These are phyloP conservation scores for Oreamnos americanus DNA, from an alignment of 2,113 vertebrate genomes.

Conservation along the genomic window DNA sequence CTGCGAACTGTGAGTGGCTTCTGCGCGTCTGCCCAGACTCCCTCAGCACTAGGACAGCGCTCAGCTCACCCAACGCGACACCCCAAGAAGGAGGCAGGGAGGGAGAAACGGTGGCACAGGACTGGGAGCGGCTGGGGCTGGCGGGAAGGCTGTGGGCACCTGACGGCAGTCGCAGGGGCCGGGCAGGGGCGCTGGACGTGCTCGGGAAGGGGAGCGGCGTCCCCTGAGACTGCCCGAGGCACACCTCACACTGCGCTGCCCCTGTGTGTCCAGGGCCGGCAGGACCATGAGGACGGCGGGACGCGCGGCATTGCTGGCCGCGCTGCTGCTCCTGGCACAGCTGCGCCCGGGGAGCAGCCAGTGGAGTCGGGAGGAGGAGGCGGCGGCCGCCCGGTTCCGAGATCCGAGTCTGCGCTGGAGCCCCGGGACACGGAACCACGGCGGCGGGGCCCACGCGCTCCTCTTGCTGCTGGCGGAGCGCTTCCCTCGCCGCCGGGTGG, in stretches of 20 bases:
- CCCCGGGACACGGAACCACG: slow-evolving; percentile 52
- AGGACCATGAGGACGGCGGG: slow-evolving; percentile 60
- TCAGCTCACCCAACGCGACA: not conserved
- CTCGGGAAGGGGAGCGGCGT: not conserved
- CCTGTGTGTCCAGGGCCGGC: slow-evolving; percentile 52
- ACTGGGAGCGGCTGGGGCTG: not conserved
- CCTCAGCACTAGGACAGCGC: not conserved
- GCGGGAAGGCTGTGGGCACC: not conserved
- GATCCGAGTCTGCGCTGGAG: slow-evolving; percentile 69
- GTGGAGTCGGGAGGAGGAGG: not conserved
- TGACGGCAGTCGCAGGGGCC: not conserved
- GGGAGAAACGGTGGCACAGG: not conserved
- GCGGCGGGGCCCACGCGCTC: slow-evolving; percentile 57
- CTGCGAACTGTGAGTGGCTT: slow-evolving; percentile 59
- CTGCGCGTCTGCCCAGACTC: not conserved
- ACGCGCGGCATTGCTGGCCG: slow-evolving; percentile 32
- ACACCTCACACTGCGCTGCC: slow-evolving; percentile 43
- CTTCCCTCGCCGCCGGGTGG: slow-evolving; percentile 39
- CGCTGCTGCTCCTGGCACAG: slow-evolving; percentile 57
- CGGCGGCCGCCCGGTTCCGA: not conserved
- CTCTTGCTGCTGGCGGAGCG: slow-evolving; percentile 63
- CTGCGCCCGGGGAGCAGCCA: slow-evolving; percentile 49
- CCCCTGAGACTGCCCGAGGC: not conserved
- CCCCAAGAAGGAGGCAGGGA: not conserved
- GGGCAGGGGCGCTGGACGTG: not conserved